Conservation (phyloP, 2,113 vertebrate species). For the Oryzias curvinotus region DNA sequence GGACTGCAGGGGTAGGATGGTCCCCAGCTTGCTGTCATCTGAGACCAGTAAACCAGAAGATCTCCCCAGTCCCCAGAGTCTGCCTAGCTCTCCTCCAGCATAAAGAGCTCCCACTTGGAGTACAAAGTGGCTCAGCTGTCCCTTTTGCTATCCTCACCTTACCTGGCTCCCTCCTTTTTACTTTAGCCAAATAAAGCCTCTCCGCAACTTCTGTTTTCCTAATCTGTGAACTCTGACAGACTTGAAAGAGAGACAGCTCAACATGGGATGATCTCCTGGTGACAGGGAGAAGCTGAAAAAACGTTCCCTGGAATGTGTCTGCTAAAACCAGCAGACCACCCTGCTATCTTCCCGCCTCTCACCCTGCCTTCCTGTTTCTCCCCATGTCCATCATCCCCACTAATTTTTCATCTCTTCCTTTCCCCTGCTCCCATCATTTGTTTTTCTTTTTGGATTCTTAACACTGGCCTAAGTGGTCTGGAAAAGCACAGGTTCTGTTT, state of each 20-base stretch:
- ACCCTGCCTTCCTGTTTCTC: slow-evolving; percentile 15
- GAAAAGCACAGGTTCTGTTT: slow-evolving; percentile 14
- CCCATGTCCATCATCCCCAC: background rate
- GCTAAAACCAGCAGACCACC: slow-evolving; percentile 63
- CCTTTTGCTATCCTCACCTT: slow-evolving; percentile 49
- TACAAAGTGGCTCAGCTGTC: slow-evolving; percentile 66
- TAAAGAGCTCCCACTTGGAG: slow-evolving; percentile 55
- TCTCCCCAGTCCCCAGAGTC: slow-evolving; percentile 21
- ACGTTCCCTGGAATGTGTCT: slow-evolving; percentile 61
- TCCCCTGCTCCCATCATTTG: slow-evolving; percentile 21
- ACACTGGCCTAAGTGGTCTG: slow-evolving; percentile 14
- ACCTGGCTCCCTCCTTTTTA: slow-evolving; percentile 43
- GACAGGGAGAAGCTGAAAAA: slow-evolving; percentile 77
- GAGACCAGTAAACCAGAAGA: slow-evolving; percentile 28
- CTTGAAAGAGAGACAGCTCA: slow-evolving; percentile 71
- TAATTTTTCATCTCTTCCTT: slow-evolving; percentile 31
- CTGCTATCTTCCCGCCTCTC: slow-evolving; percentile 39
- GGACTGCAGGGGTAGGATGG: slow-evolving; percentile 48
- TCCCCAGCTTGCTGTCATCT: slow-evolving; percentile 54
- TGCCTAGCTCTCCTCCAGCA: slow-evolving; percentile 25
- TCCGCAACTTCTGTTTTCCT: slow-evolving; percentile 77
- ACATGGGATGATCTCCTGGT: slow-evolving; percentile 73
- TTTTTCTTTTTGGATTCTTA: slow-evolving; percentile 42
- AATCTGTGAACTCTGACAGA: slow-evolving; percentile 77
- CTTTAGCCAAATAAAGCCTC: slow-evolving; percentile 76